Base-by-base conservation (phyloP, 2,888 invertebrate species). In the Hetaerina titia region DNA sequence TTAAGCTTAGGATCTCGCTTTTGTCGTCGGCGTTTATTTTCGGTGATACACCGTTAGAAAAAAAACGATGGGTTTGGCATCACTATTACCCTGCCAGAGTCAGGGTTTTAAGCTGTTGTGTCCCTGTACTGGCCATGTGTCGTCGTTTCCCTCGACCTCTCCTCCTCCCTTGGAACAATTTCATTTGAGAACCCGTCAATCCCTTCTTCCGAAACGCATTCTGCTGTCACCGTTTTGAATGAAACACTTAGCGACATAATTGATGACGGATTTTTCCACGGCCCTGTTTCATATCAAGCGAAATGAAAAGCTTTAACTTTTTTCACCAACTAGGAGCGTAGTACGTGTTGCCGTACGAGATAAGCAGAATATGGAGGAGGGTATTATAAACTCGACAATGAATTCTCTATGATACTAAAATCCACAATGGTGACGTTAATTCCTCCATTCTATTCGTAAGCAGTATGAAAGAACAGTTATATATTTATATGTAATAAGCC, bases 61-160 rank as follows among this genome's bases (percentile, higher is more conserved):
- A 45, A 31, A 63, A 88, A 45, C 56, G 63, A 95, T 25, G 63
- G 87, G 92, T 22, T 56, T 56, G 56, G 90, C 94, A 92, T 88
- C 25, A 60, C 95, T 94, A 95, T 95, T 95, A 95, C 95, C 94
- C 94, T 95, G 58, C 31, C 45, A 25, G 22, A 19, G 11, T 31
- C 90, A 8, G 45, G 60, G 7, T 25, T 63, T 64, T 64, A 56
- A 89, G 45, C 58, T 89, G 22, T 57, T 90, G 57, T n/a, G 45
- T 90, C 69, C 22, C n/a, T n/a, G 19, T n/a, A 22, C 22, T 69
- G 69, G 25, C 81, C 11, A 81, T 81, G n/a, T 45, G 45, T 45
- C 45, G 45, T 45, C 45, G 4, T 45, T 45, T 45, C 45, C 45
- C 45, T 45, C 45, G 45, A 4, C 45, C 69, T 22, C 31, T 15